These are phyloP conservation scores for Archocentrus centrarchus DNA, from an alignment of 2,113 vertebrate species.

Conservation along the genomic window DNA sequence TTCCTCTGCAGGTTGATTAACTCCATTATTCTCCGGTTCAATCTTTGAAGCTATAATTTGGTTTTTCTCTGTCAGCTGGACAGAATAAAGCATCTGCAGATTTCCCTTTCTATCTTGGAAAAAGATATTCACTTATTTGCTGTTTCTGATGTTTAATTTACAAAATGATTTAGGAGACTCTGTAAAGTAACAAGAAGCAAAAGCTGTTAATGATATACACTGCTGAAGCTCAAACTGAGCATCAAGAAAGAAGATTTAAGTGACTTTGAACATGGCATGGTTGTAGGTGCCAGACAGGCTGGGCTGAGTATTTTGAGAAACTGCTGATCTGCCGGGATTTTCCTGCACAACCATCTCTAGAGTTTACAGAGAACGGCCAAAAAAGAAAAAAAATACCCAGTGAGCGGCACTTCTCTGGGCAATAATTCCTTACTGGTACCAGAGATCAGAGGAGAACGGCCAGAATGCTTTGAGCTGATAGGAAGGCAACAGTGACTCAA, in stretches of 20 bases:
- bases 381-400: not conserved
- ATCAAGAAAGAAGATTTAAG: not conserved
- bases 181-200: not conserved
- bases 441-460: not conserved
- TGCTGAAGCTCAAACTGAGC: constrained; percentile 3
- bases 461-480: not conserved
- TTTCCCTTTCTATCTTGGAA: not conserved
- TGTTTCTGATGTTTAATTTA: not conserved
- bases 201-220: not conserved
- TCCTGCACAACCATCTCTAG: not conserved
- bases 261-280: too few species aligned
- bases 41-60: not conserved
- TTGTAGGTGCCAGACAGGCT: too few species aligned
- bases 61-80: not conserved
- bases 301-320: not conserved
- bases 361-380: not conserved
- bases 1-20: not conserved
- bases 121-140: not conserved
- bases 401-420: not conserved
- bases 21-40: not conserved
- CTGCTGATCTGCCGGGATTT: not conserved
- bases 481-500: not conserved
- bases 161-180: not conserved
- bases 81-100: not conserved
- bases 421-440: not conserved